A percentile compares a stretch with the other conserved stretches of the same genome.
Evolutionary conservation across 2,888 invertebrate species (phyloP).

Genomic region (Caenorhabditis drosophilae): DNA sequence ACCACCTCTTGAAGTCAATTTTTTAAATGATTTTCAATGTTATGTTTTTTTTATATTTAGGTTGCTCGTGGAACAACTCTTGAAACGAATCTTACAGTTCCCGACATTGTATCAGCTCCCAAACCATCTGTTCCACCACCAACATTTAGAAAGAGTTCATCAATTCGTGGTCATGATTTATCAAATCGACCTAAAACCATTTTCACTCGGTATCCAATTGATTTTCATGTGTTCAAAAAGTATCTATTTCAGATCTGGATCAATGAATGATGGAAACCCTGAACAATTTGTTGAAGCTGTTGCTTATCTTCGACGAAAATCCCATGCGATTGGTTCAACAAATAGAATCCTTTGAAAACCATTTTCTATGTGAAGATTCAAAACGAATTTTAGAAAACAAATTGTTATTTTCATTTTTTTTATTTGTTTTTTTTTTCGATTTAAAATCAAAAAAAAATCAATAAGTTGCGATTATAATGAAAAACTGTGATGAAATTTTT

Average conservation of each 20-base stretch:
- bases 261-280: slow-evolving; percentile 24
- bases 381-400: no score
- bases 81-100: slow-evolving; percentile 22
- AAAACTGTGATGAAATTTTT: no score
- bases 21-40: neutral
- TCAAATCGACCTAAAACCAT: slow-evolving; percentile 16
- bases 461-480: no score
- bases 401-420: no score
- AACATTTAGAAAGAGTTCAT: slow-evolving; percentile 20
- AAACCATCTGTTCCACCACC: slow-evolving; percentile 25
- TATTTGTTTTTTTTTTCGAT: neutral
- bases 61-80: slow-evolving; percentile 31
- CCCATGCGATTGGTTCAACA: slow-evolving; percentile 28
- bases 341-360: slow-evolving; percentile 1
- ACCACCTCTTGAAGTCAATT: slow-evolving; percentile 56
- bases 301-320: slow-evolving; percentile 57
- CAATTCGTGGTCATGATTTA: slow-evolving; percentile 16
- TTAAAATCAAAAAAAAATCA: no score
- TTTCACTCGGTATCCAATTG: no score
- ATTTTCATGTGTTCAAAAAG: no score
- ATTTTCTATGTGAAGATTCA: no score
- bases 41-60: slow-evolving; percentile 1
- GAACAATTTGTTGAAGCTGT: slow-evolving; percentile 58
- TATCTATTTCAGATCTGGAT: slow-evolving; percentile 33
- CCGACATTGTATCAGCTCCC: slow-evolving; percentile 18